phyloP scores from a whole-genome alignment of 2,113 vertebrate species.

The Psephotus haematonotus region DNA sequence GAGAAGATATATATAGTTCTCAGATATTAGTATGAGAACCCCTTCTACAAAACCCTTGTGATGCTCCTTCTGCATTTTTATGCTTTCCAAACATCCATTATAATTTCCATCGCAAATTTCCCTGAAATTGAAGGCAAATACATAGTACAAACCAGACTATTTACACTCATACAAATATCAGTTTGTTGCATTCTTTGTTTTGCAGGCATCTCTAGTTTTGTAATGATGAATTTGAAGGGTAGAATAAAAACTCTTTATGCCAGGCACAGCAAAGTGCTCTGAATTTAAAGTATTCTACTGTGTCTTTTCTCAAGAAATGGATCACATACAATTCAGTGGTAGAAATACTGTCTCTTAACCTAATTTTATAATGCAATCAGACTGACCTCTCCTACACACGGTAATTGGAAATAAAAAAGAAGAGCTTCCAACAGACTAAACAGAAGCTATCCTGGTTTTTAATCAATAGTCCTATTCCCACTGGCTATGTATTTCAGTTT shows the following conservation, averaged over 20 bases:
- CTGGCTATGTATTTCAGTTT: slow-evolving; percentile 42
- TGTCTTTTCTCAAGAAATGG: not conserved
- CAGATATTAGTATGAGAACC: not conserved
- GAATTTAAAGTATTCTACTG: not conserved
- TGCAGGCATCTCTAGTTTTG: not conserved
- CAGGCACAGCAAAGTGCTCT: not conserved
- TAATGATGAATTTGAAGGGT: not conserved
- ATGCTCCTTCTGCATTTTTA: not conserved
- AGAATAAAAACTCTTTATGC: not conserved
- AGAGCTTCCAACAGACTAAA: slow-evolving; percentile 39
- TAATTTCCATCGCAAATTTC: not conserved
- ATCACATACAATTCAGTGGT: not conserved
- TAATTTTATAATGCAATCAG: slow-evolving; percentile 29
- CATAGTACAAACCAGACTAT: not conserved
- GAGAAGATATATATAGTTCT: not conserved
- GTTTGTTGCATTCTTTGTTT: not conserved
- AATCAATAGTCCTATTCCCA: slow-evolving; percentile 66
- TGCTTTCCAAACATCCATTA: not conserved
- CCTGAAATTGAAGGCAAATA: not conserved
- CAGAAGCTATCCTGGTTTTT: slow-evolving; percentile 57
- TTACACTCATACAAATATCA: not conserved
- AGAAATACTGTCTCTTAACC: slow-evolving; percentile 43
- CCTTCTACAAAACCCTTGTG: not conserved
- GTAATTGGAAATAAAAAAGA: slow-evolving; percentile 12
- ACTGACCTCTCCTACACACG: slow-evolving; percentile 21